Conservation (phyloP, 1,140 invertebrate genomes). For the Bombus haemorrhoidalis region DNA sequence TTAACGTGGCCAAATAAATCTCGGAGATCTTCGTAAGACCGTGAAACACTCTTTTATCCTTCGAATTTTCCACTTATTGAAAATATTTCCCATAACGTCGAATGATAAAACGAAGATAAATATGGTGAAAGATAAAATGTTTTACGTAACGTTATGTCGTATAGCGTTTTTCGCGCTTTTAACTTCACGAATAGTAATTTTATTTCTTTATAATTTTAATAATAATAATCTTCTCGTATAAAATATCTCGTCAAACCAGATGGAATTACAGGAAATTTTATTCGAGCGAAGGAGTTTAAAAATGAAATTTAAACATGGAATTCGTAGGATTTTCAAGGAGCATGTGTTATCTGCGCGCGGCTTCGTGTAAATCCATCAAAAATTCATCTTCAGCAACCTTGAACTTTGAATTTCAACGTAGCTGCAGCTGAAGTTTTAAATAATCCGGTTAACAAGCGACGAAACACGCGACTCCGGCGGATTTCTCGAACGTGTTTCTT, state of each 20-base stretch:
- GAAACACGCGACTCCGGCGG: not conserved
- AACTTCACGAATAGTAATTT: not conserved
- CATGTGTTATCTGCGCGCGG: not conserved
- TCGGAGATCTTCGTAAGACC: not conserved
- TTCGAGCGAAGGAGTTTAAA: not conserved
- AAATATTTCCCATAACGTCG: not conserved
- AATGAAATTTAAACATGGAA: slow-evolving; percentile 1
- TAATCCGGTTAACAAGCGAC: slow-evolving; percentile 15
- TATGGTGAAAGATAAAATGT: not conserved
- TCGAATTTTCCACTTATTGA: not conserved
- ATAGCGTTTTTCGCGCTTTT: not conserved
- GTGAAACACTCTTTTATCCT: not conserved
- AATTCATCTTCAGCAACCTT: slow-evolving; percentile 2
- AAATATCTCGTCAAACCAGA: not conserved
- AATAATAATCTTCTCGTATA: too few relatives aligned
- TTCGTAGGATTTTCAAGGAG: slow-evolving; percentile 3
- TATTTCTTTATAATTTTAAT: too few relatives aligned
- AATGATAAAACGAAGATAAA: too few relatives aligned
- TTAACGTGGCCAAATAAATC: not conserved
- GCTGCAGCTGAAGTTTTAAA: slow-evolving; percentile 15
- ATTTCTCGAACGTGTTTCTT: not conserved
- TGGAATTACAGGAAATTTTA: not conserved
- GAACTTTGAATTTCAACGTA: slow-evolving; percentile 35
- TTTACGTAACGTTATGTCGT: not conserved
- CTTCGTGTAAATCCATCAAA: slow-evolving; percentile 21